These are phyloP conservation scores for Zygogramma bicolorata DNA, from an alignment of 2,888 invertebrate species.

Conservation along the genomic window DNA sequence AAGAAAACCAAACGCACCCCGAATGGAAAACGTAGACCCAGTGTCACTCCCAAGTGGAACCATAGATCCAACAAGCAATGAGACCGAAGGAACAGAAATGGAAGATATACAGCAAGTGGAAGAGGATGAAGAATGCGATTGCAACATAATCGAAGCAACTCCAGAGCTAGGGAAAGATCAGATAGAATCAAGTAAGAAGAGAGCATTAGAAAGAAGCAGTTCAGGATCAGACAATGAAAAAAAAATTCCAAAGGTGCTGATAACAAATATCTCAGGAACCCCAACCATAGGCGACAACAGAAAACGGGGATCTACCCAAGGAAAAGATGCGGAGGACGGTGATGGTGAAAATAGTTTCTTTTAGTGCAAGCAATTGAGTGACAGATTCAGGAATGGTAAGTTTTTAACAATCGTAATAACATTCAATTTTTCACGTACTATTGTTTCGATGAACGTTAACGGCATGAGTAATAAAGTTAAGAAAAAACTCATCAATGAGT, in stretches of 20 bases:
- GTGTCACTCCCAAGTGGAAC: not conserved
- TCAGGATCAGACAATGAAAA: not conserved
- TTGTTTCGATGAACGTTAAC: not conserved
- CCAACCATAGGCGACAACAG: too few species aligned
- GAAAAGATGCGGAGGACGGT: not conserved
- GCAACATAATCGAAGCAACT: not conserved
- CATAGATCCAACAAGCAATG: not conserved
- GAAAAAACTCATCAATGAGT: not conserved
- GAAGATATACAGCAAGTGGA: too few species aligned
- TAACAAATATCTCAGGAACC: too few species aligned
- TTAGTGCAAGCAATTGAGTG: not conserved
- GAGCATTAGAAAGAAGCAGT: not conserved
- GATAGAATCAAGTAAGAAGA: not conserved
- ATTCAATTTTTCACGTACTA: not conserved
- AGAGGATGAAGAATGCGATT: not conserved
- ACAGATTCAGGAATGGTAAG: not conserved
- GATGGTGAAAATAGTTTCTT: not conserved
- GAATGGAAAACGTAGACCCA: not conserved
- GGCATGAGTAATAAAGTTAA: not conserved
- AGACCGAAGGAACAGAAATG: too few species aligned
- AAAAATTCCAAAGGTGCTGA: not conserved
- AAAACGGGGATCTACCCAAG: too few species aligned
- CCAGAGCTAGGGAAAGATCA: not conserved
- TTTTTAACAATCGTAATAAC: not conserved
- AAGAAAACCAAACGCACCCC: not conserved